Evolutionary conservation across 1,140 invertebrate genomes (phyloP).

Genomic region (Thaumatotibia leucotreta): DNA sequence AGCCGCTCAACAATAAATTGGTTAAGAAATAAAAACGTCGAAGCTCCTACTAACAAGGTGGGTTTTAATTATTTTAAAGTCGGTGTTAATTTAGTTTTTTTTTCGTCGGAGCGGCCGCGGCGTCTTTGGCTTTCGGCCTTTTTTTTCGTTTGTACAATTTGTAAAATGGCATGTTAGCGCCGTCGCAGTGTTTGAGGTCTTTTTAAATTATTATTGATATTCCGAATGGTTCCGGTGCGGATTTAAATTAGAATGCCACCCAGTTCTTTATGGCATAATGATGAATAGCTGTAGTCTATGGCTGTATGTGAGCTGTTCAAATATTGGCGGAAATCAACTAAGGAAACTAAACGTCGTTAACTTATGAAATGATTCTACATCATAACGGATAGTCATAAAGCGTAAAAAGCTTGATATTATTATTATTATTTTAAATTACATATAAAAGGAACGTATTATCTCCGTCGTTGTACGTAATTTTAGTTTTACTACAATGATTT

Average conservation of each 20-base stretch:
- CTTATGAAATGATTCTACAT: too few species aligned
- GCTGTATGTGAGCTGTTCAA: background rate
- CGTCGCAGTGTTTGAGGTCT: conserved; percentile 33
- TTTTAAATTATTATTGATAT: conserved; percentile 59
- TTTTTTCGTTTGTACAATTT: conserved; percentile 53
- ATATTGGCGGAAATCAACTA: background rate
- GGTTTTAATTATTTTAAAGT: conserved; percentile 62
- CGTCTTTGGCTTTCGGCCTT: conserved; percentile 37
- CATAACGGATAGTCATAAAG: too few species aligned
- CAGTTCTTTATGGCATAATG: background rate
- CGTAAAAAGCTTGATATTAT: too few species aligned
- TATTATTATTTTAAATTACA: too few species aligned
- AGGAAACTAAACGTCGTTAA: background rate
- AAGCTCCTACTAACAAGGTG: conserved; percentile 49
- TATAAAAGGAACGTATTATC: too few species aligned
- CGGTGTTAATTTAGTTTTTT: conserved; percentile 61
- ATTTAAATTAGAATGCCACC: conserved; percentile 12
- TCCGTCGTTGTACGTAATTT: too few species aligned
- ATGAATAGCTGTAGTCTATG: background rate
- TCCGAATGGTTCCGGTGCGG: conserved; percentile 43
- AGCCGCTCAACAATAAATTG: conserved; percentile 19
- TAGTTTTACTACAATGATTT: too few species aligned
- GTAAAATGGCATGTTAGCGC: conserved; percentile 64
- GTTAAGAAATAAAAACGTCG: conserved; percentile 34
- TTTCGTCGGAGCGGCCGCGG: conserved; percentile 37